Evolutionary conservation across 2,888 invertebrate genomes (phyloP).

Genomic region (Drosophila paranaensis): DNA sequence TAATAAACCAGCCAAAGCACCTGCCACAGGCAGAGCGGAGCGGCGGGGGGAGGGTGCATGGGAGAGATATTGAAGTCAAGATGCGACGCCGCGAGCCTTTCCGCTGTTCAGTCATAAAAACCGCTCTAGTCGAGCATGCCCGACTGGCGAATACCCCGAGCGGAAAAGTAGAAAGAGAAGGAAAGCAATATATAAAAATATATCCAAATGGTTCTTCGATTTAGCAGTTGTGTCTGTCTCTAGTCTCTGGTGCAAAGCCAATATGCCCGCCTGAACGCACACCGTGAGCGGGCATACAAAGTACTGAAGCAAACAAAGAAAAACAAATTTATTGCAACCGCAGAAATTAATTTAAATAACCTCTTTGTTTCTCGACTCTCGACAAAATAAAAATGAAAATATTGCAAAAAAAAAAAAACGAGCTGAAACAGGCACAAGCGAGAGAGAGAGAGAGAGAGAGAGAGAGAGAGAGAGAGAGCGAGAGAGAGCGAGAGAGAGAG

Average conservation of each 20-base stretch:
- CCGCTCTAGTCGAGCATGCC: background rate
- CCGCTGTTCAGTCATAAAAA: background rate
- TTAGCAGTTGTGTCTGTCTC: background rate
- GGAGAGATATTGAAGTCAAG: conserved; percentile 34
- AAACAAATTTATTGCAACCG: conserved; percentile 74
- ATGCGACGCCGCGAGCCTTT: conserved; percentile 34
- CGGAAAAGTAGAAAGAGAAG: too few relatives aligned
- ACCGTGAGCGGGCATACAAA: conserved; percentile 22
- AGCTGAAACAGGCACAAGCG: conserved; percentile 10
- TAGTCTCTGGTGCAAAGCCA: background rate
- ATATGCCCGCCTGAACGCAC: background rate
- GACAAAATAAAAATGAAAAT: conserved; percentile 48
- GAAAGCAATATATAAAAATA: too few relatives aligned
- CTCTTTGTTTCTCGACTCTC: conserved; percentile 55
- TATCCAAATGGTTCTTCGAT: too few relatives aligned
- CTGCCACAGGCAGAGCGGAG: conserved; percentile 7
- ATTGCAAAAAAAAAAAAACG: conserved; percentile 43
- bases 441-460: background rate
- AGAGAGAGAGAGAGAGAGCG: background rate
- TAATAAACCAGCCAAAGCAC: conserved; percentile 36
- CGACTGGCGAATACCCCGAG: background rate
- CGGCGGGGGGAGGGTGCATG: too few relatives aligned
- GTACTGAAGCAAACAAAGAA: conserved; percentile 8
- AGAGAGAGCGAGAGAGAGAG: background rate
- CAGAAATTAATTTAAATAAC: conserved; percentile 75